Conservation (phyloP, 2,888 invertebrate genomes). For the Eledone cirrhosa region DNA sequence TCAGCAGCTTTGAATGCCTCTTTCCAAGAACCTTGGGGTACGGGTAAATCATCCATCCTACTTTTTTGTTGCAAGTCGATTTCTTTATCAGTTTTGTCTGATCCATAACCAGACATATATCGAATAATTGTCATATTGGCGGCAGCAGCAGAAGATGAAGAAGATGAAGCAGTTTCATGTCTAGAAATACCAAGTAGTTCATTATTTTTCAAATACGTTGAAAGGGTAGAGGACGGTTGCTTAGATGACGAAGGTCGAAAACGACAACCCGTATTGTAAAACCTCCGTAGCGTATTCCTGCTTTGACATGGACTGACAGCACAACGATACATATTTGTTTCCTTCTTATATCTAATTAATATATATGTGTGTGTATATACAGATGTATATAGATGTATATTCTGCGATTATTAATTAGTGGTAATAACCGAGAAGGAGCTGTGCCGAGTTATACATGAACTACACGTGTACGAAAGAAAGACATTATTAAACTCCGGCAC, state of each 20-base stretch:
- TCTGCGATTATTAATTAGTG: no score
- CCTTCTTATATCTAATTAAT: no score
- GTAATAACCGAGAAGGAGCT: no score
- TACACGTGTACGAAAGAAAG: no score
- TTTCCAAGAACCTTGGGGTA: conserved; percentile 32
- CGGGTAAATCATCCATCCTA: conserved; percentile 29
- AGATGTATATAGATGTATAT: no score
- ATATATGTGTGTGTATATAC: no score
- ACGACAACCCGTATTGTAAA: neutral
- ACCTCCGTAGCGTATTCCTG: neutral
- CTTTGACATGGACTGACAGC: no score
- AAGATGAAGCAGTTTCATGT: neutral
- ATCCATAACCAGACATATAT: conserved; percentile 21
- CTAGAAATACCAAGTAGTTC: no score
- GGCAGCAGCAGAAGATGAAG: neutral
- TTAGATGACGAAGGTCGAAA: conserved; percentile 17
- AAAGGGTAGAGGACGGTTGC: conserved; percentile 14
- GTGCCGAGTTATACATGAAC: no score
- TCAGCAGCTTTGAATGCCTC: neutral
- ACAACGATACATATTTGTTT: no score
- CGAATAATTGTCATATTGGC: conserved; percentile 22
- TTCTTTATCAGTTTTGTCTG: conserved; percentile 28
- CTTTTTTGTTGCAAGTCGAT: conserved; percentile 23
- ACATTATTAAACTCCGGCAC: no score
- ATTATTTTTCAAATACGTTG: no score